Conservation (phyloP, 2,888 invertebrate species). For the Pseudococcus viburni region DNA sequence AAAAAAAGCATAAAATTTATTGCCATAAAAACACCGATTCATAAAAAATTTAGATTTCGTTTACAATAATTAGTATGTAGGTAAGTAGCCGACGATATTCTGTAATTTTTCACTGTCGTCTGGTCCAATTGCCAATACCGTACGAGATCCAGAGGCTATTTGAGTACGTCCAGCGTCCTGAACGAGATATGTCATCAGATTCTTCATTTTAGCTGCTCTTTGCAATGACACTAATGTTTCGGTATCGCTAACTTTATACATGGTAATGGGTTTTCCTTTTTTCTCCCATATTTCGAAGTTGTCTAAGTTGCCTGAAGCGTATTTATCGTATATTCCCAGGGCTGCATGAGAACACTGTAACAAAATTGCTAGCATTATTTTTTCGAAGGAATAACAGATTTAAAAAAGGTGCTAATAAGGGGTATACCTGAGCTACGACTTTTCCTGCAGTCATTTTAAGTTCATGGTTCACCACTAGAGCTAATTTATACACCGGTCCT, state of each 20-base stretch:
- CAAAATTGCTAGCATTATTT: constrained; percentile 53
- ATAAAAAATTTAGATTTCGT: not conserved
- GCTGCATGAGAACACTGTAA: constrained; percentile 81
- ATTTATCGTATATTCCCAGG: constrained; percentile 77
- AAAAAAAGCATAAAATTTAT: not conserved
- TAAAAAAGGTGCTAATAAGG: not conserved
- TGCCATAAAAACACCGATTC: not conserved
- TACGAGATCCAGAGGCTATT: constrained; percentile 88
- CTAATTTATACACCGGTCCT: constrained; percentile 76
- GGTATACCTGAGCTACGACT: constrained; percentile 82
- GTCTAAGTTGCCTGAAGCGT: constrained; percentile 71
- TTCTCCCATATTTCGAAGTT: constrained; percentile 77
- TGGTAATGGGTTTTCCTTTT: constrained; percentile 82
- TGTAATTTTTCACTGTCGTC: constrained; percentile 70
- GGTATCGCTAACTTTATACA: constrained; percentile 78
- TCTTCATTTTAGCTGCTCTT: constrained; percentile 75
- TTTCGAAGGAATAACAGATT: not conserved
- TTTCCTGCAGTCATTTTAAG: constrained; percentile 96
- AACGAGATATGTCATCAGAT: constrained; percentile 83
- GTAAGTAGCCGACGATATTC: not conserved
- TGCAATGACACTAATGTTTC: constrained; percentile 80
- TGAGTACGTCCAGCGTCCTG: constrained; percentile 95
- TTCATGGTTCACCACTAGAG: constrained; percentile 89
- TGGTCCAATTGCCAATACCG: constrained; percentile 93
- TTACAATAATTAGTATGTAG: not conserved